phyloP scores from a whole-genome alignment of 2,113 vertebrate species.

The Spea multiplicata region DNA sequence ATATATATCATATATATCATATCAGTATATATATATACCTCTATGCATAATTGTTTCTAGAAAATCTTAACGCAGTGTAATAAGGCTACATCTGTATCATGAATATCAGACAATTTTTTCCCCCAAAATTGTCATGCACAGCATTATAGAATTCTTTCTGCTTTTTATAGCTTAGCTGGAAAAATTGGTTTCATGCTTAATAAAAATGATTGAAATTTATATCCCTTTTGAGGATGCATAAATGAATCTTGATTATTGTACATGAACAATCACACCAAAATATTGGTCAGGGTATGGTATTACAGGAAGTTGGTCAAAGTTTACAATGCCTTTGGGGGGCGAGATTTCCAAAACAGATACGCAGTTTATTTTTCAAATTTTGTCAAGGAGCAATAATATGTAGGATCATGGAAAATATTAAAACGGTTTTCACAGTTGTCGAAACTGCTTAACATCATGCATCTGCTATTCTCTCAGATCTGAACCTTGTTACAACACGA shows the following conservation, averaged over 20 bases:
- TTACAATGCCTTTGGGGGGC: slow-evolving; percentile 24
- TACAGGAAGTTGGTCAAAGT: slow-evolving; percentile 33
- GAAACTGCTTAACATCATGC: not conserved
- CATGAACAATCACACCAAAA: slow-evolving; percentile 23
- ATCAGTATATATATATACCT: no score
- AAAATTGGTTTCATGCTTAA: slow-evolving; percentile 33
- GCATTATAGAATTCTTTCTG: not conserved
- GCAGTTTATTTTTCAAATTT: not conserved
- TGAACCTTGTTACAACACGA: not conserved
- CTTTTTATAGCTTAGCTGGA: slow-evolving; percentile 2
- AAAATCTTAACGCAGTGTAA: no score
- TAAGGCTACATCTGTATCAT: no score
- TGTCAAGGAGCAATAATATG: slow-evolving; percentile 13
- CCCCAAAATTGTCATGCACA: not conserved
- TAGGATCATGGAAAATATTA: not conserved
- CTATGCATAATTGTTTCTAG: no score
- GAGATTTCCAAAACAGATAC: slow-evolving; percentile 27
- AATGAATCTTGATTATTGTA: slow-evolving; percentile 19
- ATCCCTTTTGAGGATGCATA: slow-evolving; percentile 16
- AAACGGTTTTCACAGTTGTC: slow-evolving; percentile 2
- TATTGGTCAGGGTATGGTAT: slow-evolving; percentile 30
- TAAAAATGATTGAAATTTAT: slow-evolving; percentile 36
- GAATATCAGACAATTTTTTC: no score
- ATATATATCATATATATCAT: no score
- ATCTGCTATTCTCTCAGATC: not conserved